A percentile compares a stretch with the other conserved stretches of the same genome.
These are phyloP conservation scores for Clistopyga incitator DNA, from an alignment of 2,888 invertebrate genomes.

Conservation along the genomic window DNA sequence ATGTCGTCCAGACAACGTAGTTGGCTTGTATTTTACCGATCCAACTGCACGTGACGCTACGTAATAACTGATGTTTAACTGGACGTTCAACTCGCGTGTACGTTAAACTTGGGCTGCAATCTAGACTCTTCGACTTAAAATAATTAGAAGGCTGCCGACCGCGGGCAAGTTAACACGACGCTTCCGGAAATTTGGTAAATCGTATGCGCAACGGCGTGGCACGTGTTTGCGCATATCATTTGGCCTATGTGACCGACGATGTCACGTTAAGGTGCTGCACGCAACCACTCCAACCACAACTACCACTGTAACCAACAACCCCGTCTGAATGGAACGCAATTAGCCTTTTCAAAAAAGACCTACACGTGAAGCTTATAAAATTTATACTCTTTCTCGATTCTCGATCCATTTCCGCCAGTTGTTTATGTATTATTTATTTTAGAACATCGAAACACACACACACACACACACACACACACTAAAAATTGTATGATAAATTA, in stretches of 20 bases:
- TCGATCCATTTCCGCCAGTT: not conserved
- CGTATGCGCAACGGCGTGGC: conserved; percentile 75
- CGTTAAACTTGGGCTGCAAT: conserved; percentile 22
- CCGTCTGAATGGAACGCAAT: conserved; percentile 18
- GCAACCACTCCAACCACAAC: conserved; percentile 53
- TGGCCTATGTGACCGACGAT: conserved; percentile 45
- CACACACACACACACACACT: too few relatives aligned
- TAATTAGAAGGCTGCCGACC: conserved; percentile 32
- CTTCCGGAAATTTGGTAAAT: conserved; percentile 77
- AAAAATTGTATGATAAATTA: too few relatives aligned
- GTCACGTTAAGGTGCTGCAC: conserved; percentile 38
- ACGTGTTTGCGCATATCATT: conserved; percentile 79
- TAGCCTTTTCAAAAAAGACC: conserved; percentile 1
- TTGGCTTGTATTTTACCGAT: not conserved
- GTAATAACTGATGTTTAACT: not conserved
- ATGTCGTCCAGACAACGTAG: not conserved
- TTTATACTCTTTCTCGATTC: too few relatives aligned
- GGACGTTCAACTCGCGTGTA: not conserved
- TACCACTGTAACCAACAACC: conserved; percentile 31
- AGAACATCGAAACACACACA: not conserved
- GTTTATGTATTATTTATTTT: not conserved
- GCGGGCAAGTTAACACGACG: conserved; percentile 67
- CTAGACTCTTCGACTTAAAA: conserved; percentile 26
- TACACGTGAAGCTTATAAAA: not conserved
- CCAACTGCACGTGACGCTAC: not conserved